A percentile compares a stretch with the other conserved stretches of the same genome.
These are phyloP conservation scores for Drosophila subquinaria DNA, from an alignment of 2,888 invertebrate species.

Conservation along the genomic window DNA sequence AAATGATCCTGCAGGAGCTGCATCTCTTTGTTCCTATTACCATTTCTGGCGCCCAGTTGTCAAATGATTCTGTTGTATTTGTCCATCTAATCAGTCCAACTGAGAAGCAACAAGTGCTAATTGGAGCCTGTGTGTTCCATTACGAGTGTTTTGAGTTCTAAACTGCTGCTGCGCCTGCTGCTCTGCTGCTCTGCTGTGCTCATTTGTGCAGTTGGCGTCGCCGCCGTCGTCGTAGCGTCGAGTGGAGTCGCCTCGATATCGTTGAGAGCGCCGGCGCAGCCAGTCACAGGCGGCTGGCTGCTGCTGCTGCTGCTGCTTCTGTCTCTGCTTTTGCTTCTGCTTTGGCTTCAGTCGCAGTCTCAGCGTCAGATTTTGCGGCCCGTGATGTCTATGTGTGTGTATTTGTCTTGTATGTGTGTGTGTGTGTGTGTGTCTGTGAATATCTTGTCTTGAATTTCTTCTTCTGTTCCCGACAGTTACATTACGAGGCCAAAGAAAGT, in stretches of 20 bases:
- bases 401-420: conserved; percentile 51
- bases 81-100: conserved; percentile 57
- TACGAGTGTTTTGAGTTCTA: conserved; percentile 42
- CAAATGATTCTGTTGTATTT: conserved; percentile 66
- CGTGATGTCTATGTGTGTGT: conserved; percentile 5
- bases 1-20: conserved; percentile 43
- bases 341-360: conserved; percentile 33
- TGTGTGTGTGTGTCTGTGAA: conserved; percentile 38
- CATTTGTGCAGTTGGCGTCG: conserved; percentile 69
- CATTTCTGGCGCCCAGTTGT: conserved; percentile 53
- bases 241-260: conserved; percentile 42
- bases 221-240: conserved; percentile 23
- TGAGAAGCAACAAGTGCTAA: conserved; percentile 57
- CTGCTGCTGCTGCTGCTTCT: conserved; percentile 13
- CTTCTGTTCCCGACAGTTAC: conserved; percentile 77
- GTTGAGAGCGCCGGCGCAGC: conserved; percentile 57
- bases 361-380: conserved; percentile 37
- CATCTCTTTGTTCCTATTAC: background rate
- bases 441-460: conserved; percentile 69
- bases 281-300: conserved; percentile 62
- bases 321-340: conserved; percentile 8
- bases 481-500: conserved; percentile 85
- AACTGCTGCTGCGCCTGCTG: conserved; percentile 30
- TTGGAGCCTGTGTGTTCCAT: conserved; percentile 37
- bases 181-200: conserved; percentile 65